These are phyloP conservation scores for Furcula furcula DNA, from an alignment of 2,888 invertebrate genomes.

Conservation along the genomic window DNA sequence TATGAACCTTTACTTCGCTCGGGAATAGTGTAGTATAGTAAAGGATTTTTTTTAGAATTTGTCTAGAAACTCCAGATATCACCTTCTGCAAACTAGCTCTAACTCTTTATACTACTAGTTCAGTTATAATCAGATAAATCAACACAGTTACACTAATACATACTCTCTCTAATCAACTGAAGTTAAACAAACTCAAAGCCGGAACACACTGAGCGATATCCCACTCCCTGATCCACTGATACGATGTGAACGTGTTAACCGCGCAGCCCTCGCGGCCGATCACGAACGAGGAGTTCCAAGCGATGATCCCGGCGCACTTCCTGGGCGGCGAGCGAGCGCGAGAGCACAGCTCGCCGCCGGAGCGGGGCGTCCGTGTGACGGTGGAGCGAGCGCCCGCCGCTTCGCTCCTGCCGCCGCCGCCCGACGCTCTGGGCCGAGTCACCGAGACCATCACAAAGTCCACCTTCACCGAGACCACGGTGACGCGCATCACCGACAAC, in stretches of 20 bases:
- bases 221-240: slow-evolving; percentile 38
- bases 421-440: slow-evolving; percentile 92
- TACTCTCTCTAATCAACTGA: no score
- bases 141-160: no score
- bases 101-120: no score
- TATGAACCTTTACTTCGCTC: no score
- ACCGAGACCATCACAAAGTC: slow-evolving; percentile 98
- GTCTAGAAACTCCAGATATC: no score
- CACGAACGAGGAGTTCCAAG: slow-evolving; percentile 97
- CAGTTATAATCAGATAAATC: no score
- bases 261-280: slow-evolving; percentile 89
- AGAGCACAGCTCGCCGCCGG: slow-evolving; percentile 49
- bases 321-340: slow-evolving; percentile 70
- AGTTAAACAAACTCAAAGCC: no score
- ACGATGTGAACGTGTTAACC: slow-evolving; percentile 78
- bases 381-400: slow-evolving; percentile 85
- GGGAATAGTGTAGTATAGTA: no score
- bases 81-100: no score
- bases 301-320: slow-evolving; percentile 96
- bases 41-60: no score
- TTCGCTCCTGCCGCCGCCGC: slow-evolving; percentile 88
- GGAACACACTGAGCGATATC: no score
- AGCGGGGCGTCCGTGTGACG: slow-evolving; percentile 89
- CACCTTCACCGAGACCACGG: slow-evolving; percentile 96
- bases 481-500: slow-evolving; percentile 97